phyloP scores from a whole-genome alignment of 2,888 invertebrate genomes.

The Drosophila siamana region DNA sequence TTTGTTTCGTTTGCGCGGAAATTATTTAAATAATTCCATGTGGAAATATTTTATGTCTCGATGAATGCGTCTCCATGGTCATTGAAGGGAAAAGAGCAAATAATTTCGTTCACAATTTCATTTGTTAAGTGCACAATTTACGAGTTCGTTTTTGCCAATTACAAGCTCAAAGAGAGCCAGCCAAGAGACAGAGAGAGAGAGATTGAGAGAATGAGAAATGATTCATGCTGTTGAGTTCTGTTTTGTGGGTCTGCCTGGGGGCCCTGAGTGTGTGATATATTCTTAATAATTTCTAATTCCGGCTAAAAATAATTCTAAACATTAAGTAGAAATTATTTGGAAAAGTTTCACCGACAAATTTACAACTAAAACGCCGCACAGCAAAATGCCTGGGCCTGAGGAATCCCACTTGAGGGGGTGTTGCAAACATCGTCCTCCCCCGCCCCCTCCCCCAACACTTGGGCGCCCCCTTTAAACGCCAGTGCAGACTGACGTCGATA shows the following conservation, averaged over 20 bases:
- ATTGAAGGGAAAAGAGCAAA: constrained; percentile 5
- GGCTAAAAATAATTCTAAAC: constrained; percentile 81
- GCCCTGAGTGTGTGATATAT: constrained; percentile 68
- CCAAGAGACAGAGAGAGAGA: neutral
- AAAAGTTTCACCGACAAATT: constrained; percentile 80
- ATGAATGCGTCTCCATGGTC: neutral
- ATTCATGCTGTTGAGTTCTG: constrained; percentile 47
- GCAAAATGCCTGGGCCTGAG: neutral
- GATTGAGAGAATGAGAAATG: constrained; percentile 23
- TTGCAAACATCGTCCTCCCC: constrained; percentile 11
- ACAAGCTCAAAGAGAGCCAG: constrained; percentile 22
- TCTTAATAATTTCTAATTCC: constrained; percentile 81
- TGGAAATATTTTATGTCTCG: neutral
- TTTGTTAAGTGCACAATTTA: constrained; percentile 73
- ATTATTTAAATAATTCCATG: neutral
- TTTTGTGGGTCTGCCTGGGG: constrained; percentile 24
- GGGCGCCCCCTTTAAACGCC: neutral
- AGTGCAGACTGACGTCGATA: constrained; percentile 72
- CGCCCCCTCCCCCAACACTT: no score
- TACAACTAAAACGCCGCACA: constrained; percentile 71
- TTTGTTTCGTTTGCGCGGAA: neutral
- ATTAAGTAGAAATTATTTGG: constrained; percentile 84
- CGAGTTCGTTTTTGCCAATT: constrained; percentile 62
- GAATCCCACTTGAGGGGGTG: constrained; percentile 4
- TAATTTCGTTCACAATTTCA: constrained; percentile 52